Conservation (phyloP, 2,888 invertebrate species). For the Formica aserva region DNA sequence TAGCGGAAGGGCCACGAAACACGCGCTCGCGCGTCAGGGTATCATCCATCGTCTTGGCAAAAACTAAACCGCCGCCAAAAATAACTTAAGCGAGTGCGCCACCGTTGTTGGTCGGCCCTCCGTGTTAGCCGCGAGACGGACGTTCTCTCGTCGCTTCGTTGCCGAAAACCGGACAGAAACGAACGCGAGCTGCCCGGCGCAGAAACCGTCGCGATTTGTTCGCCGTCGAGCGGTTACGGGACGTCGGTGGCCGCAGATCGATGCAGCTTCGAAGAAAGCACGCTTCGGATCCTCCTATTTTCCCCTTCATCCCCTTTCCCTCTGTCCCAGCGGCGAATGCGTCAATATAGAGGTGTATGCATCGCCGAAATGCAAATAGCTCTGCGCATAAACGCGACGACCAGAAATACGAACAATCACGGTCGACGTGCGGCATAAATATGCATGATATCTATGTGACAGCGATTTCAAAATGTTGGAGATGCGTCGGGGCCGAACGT, state of each 20-base stretch:
- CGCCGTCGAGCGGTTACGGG: conserved; percentile 53
- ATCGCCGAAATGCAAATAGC: conserved; percentile 51
- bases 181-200: conserved; percentile 60
- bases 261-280: conserved; percentile 51
- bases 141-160: conserved; percentile 32
- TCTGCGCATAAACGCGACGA: conserved; percentile 52
- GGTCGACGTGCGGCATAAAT: conserved; percentile 52
- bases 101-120: conserved; percentile 45
- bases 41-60: conserved; percentile 54
- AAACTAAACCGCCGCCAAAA: conserved; percentile 60
- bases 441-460: conserved; percentile 54
- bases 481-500: conserved; percentile 33
- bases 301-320: too few relatives aligned
- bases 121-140: conserved; percentile 44
- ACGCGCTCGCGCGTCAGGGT: conserved; percentile 14
- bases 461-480: conserved; percentile 53
- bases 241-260: conserved; percentile 40
- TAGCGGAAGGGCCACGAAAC: conserved; percentile 33
- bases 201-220: conserved; percentile 63
- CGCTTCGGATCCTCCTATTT: background rate
- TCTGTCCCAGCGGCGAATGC: background rate
- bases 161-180: conserved; percentile 65
- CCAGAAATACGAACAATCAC: conserved; percentile 54
- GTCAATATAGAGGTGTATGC: conserved; percentile 17
- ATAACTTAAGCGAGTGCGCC: conserved; percentile 55